These are phyloP conservation scores for Abrostola triplasia DNA, from an alignment of 2,888 invertebrate genomes.

Conservation along the genomic window DNA sequence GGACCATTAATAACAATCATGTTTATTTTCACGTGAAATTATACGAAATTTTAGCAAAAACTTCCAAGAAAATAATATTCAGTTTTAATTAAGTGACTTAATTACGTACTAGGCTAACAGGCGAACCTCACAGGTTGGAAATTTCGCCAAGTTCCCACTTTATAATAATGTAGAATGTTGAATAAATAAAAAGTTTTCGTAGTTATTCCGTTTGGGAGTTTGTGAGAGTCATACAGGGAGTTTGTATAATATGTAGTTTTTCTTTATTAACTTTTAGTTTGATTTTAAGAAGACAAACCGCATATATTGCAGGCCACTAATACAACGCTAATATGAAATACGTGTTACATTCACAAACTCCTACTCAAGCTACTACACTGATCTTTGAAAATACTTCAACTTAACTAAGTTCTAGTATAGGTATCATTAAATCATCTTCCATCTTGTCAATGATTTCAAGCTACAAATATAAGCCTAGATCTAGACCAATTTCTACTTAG, in stretches of 20 bases:
- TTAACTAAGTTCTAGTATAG: no score
- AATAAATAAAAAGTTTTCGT: slow-evolving; percentile 52
- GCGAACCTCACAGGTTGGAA: slow-evolving; percentile 17
- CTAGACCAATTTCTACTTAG: no score
- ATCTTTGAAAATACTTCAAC: no score
- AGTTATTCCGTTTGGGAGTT: slow-evolving; percentile 29
- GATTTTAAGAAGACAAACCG: slow-evolving; percentile 7
- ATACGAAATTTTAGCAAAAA: slow-evolving; percentile 21
- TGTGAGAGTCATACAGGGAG: slow-evolving; percentile 20
- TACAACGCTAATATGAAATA: no score
- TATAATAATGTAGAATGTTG: slow-evolving; percentile 53
- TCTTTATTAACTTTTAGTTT: slow-evolving; percentile 46
- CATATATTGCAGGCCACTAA: no score
- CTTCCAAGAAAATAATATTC: slow-evolving; percentile 43
- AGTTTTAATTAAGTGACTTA: slow-evolving; percentile 58
- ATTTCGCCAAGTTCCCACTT: slow-evolving; percentile 48
- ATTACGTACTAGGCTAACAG: slow-evolving; percentile 44
- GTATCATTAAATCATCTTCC: no score
- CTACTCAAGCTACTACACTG: no score
- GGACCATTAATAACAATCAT: not conserved
- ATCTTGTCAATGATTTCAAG: no score
- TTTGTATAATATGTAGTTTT: slow-evolving; percentile 33
- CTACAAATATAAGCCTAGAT: no score
- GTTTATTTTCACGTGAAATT: slow-evolving; percentile 8
- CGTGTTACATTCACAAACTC: no score